Base-by-base conservation (phyloP, 64 coral and sea anemone species). In the Astreopora myriophthalma region DNA sequence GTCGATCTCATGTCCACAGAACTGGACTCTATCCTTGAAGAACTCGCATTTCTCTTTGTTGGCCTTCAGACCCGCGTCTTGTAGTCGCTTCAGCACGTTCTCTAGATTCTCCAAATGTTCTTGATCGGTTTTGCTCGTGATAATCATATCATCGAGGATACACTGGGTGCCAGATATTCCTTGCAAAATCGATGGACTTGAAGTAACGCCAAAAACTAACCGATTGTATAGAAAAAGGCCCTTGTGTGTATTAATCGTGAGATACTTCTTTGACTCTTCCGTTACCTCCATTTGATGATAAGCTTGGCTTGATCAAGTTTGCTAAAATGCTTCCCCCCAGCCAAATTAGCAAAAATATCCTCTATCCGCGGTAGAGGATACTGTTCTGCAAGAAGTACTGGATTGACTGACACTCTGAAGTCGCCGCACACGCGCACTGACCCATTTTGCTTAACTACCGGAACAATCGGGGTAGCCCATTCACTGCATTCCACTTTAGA, bases 1-100 rank as follows among this genome's bases (percentile, higher is more conserved):
- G 67, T 90, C 75, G 44, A 91, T 91, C 22, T 81, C 80, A 66
- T 92, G 79, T 12, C 89, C 69, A 83, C 77, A 92, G 48, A 84
- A 92, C 80, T 92, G 78, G 13, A 73, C 89, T 85, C 6, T 55
- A 40, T 92, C 89, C 20, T 26, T 71, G 65, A 92, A 84, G 65
- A 92, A 92, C 44, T 82, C 49, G 19, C 89, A 89, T 71, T 89
- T 89, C 38, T 73, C 73, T 35, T 77, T 73, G 48, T 76, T 89
- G 5, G 34, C 86, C 36, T 48, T 92, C 7, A 92, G 65, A 72
- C 89, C 89, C 1, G 79, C 38, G 5, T 92, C 89, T 74, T 92
- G 65, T 60, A 92, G 65, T 34, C 77, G 74, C 42, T 90, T 60
- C 8, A 84, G 79, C 7, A 92, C 64, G 25, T 20, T 83, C 29